Base-by-base conservation (phyloP, 1,140 invertebrate species). In the Sycobia sp. region DNA sequence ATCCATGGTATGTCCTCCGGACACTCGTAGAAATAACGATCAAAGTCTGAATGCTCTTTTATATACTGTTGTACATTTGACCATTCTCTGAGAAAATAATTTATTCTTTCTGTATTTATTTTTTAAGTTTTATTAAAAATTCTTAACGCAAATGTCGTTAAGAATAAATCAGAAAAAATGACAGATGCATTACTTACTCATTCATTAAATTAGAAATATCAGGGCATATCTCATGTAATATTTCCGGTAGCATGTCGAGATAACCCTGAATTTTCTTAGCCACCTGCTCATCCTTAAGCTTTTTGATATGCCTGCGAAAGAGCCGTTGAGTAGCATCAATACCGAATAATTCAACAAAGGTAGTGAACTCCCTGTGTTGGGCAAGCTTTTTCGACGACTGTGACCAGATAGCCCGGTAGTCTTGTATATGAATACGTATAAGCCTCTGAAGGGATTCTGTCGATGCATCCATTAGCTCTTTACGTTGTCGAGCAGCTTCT, bases 321-420 rank as follows among this genome's bases (percentile, higher is more conserved):
- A 93, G 81, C 73, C 88, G 85, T 72, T 91, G 89, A 16, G 93
- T 93, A 62, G 88, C 88, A 71, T 95, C 93, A 67, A 92, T 86
- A 32, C 93, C 94, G 80, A 97, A 96, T 23, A 95, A 84, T 75
- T 97, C 93, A 46, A 95, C 90, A 77, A 94, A 97, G 67, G 91
- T 90, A n/a, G 89, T 85, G 85, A 93, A 97, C 73, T 97, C 95
- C 55, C 91, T 90, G 69, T 94, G 90, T 62, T 91, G 89, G 46
- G 91, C 87, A 60, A 97, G 83, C 79, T 94, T 93, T 77, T 95
- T 95, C 60, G 88, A 90, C 20, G 90, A 90, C 68, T 90, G 87
- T 39, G 89, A 91, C 95, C 95, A 98, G 46, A 91, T 80, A 36
- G 93, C 88, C 71, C 93, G 88, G 79, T 90, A 92, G 80, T 95